phyloP scores from a whole-genome alignment of 2,113 vertebrate genomes.

The Semnopithecus entellus region DNA sequence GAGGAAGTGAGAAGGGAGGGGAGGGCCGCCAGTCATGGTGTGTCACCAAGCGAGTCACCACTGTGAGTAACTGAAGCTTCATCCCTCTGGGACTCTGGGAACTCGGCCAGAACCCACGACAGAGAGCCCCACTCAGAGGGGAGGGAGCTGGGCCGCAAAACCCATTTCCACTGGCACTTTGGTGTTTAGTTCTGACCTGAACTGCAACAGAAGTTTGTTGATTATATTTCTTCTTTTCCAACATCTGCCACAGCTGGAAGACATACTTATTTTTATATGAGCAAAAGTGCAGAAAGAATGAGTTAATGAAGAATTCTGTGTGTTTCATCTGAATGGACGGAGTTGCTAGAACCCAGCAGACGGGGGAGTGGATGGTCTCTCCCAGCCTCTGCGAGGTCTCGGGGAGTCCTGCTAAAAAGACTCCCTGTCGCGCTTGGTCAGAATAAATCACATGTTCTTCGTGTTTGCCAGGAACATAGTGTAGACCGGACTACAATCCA shows the following conservation, averaged over 20 bases:
- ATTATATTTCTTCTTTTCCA: not conserved
- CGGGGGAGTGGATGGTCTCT: not conserved
- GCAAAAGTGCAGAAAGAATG: not conserved
- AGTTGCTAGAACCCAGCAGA: not conserved
- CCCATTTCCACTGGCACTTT: not conserved
- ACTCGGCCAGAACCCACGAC: not conserved
- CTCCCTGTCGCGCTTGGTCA: not conserved
- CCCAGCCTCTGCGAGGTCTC: not conserved
- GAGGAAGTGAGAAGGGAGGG: not conserved
- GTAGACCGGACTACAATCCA: not conserved
- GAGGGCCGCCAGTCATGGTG: not conserved
- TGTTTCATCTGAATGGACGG: not conserved
- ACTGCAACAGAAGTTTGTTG: not conserved
- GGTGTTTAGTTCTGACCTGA: not conserved
- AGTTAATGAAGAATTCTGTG: too few species aligned
- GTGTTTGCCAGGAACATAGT: slow-evolving; percentile 4
- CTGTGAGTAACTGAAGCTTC: not conserved
- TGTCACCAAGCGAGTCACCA: not conserved
- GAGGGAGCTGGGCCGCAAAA: not conserved
- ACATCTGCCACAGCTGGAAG: not conserved
- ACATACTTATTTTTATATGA: not conserved
- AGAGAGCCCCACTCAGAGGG: not conserved
- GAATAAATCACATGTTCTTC: slow-evolving; percentile 40
- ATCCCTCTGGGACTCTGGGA: too few species aligned
- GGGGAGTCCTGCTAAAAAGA: not conserved